Evolutionary conservation across 1,140 invertebrate species (phyloP).

Genomic region (Berghia stephanieae): DNA sequence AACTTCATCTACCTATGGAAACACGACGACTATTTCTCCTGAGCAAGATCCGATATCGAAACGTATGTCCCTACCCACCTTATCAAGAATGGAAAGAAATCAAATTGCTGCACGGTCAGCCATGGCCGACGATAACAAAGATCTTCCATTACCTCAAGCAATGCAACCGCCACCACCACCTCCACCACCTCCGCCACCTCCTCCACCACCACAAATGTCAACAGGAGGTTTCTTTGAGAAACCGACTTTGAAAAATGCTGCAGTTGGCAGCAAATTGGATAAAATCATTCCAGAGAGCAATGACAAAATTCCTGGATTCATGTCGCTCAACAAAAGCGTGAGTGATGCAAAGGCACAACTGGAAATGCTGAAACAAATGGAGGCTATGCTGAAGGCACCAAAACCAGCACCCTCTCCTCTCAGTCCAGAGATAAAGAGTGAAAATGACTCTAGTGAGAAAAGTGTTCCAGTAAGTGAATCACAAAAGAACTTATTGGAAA

Average conservation of each 20-base stretch:
- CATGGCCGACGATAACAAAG: neutral
- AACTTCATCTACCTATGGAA: neutral
- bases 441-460: neutral
- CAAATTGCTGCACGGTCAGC: neutral
- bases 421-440: neutral
- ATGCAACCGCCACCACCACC: neutral
- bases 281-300: neutral
- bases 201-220: neutral
- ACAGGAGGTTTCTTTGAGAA: neutral
- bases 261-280: neutral
- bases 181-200: neutral
- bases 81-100: too few relatives aligned
- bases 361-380: slow-evolving; percentile 35
- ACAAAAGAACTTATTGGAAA: neutral
- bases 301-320: neutral
- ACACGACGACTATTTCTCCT: neutral
- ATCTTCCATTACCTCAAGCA: neutral
- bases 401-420: too few relatives aligned
- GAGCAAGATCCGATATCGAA: slow-evolving; percentile 13
- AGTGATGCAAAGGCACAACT: slow-evolving; percentile 29
- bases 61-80: neutral
- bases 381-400: slow-evolving; percentile 23
- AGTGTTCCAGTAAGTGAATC: neutral
- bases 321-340: slow-evolving; percentile 13
- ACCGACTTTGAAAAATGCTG: neutral